These are phyloP conservation scores for Mimachlamys varia DNA, from an alignment of 2,888 invertebrate species.

Conservation along the genomic window DNA sequence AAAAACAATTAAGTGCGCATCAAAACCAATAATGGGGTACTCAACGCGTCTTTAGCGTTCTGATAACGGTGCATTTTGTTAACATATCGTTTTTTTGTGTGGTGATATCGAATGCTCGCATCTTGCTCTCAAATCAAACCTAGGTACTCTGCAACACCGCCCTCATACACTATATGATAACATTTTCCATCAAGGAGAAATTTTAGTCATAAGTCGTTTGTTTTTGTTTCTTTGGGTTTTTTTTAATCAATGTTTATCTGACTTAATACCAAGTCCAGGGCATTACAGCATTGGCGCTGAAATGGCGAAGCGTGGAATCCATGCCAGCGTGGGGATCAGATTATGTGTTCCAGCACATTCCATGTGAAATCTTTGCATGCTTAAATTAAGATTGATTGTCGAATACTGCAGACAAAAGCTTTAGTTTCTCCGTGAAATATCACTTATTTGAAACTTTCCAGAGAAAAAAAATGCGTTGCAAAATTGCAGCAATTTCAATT, in stretches of 20 bases:
- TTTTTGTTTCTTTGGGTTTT: background rate
- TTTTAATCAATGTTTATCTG: background rate
- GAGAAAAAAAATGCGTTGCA: background rate
- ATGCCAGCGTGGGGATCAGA: background rate
- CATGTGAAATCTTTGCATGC: background rate
- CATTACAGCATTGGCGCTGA: background rate
- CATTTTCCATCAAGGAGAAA: background rate
- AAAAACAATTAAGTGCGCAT: too few relatives aligned
- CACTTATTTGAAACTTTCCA: slow-evolving; percentile 28
- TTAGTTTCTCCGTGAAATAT: background rate
- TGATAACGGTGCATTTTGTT: too few relatives aligned
- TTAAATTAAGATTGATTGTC: slow-evolving; percentile 20
- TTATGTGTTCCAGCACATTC: background rate
- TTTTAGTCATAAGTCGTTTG: background rate
- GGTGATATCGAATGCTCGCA: background rate
- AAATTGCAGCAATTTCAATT: slow-evolving; percentile 29
- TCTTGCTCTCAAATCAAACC: background rate
- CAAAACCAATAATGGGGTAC: too few relatives aligned
- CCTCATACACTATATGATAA: background rate
- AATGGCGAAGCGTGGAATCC: background rate
- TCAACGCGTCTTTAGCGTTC: too few relatives aligned
- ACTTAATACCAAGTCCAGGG: background rate
- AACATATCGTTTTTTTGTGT: too few relatives aligned
- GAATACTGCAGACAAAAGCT: slow-evolving; percentile 1
- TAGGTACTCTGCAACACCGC: background rate